Percentiles rank a stretch among this genome's conserved stretches.
Evolutionary conservation across 2,113 vertebrate species (phyloP).

Genomic region (Mobula hypostoma): DNA sequence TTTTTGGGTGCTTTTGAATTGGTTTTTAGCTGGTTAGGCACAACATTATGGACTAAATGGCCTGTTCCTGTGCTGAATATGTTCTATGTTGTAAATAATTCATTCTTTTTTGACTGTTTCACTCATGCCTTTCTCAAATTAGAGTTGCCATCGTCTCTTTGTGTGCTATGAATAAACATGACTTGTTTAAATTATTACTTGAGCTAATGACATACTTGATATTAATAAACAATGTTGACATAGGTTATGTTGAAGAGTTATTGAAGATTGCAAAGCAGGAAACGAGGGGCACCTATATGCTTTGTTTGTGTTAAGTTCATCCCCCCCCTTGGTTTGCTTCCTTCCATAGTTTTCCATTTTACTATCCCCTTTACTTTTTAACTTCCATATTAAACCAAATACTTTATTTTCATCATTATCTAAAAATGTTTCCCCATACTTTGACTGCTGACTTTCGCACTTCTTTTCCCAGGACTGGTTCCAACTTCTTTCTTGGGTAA

Average conservation of each 20-base stretch:
- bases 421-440: neutral
- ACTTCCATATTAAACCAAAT: neutral
- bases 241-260: neutral
- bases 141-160: neutral
- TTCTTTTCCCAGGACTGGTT: neutral
- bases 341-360: neutral
- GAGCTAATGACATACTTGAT: neutral
- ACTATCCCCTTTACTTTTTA: neutral
- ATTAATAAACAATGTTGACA: neutral
- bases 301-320: neutral
- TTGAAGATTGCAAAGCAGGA: neutral
- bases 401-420: neutral
- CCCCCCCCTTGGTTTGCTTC: neutral
- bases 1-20: no score
- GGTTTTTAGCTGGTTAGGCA: no score
- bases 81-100: neutral
- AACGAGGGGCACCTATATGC: neutral
- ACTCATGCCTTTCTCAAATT: neutral
- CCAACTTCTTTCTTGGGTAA: neutral
- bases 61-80: no score
- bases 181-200: neutral
- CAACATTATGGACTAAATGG: no score
- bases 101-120: neutral
- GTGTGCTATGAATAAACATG: neutral
- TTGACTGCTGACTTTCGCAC: neutral